Evolutionary conservation across 2,888 invertebrate species (phyloP), one percentile per base, ranked within the genome.

Genomic region (Drosophila lutescens): DNA sequence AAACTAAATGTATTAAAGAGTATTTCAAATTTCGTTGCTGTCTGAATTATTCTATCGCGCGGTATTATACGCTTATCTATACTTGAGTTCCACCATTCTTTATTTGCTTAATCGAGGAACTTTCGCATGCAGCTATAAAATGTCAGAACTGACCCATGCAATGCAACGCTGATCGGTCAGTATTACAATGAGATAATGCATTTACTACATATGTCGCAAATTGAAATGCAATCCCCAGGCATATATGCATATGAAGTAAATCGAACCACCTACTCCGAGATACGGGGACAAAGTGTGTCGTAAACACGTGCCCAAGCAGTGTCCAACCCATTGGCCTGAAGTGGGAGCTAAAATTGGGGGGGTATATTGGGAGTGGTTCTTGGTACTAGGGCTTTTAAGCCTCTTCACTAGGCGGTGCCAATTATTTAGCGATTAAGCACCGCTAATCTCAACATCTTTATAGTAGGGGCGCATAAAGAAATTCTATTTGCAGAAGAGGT

Each of bases 381-480:
- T 32, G 36, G 34, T 53, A 30, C 60, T 34, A 49, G 49, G 55
- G 9, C 17, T 4, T 58, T 7, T 23, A 36, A 15, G 54, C 55
- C 32, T 44, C 50, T 72, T 66, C 57, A 73, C 59, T 23, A 61
- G 34, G 49, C 17, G 20, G 34, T 32, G 49, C 32, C 62, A 63
- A 73, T 74, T 74, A 74, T 74, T 62, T 49, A 47, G 50, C 68
- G 68, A 74, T 74, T 74, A 74, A 55, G 54, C 49, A 12, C 36
- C 47, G 40, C 20, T 70, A 54, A 73, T 60, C 72, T 58, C 73
- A 65, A 63, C 54, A 70, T 70, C 60, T 70, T 70, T 70, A 70
- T 60, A 54, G 20, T 34, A 10, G 44, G 47, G 38, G 26, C n/a
- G 32, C 30, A 23, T 32, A 38, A 65, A 65, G n/a, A 30, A 66